Percentiles rank a stretch among this genome's conserved stretches.
These are phyloP conservation scores for Callaeas wilsoni DNA, from an alignment of 2,113 vertebrate species.

Conservation along the genomic window DNA sequence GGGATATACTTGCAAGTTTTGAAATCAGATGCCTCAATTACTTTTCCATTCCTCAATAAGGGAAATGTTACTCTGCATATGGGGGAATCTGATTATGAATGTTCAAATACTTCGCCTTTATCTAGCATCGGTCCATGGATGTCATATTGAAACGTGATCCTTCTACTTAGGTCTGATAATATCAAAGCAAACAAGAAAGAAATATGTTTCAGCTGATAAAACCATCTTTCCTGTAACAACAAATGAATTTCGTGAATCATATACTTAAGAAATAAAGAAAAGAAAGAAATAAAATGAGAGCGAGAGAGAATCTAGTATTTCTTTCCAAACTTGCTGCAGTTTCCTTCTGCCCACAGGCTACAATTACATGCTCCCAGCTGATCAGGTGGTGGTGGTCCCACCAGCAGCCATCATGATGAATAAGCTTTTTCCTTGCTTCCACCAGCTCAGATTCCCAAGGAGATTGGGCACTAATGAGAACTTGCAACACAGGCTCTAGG, in stretches of 20 bases:
- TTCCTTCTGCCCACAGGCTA: background rate
- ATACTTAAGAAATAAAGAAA: background rate
- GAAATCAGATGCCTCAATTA: constrained; percentile 27
- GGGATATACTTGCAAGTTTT: constrained; percentile 12
- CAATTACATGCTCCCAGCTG: background rate
- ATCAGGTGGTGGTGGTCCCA: background rate
- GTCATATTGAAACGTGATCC: background rate
- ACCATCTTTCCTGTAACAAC: background rate
- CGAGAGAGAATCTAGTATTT: background rate
- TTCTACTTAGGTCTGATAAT: background rate
- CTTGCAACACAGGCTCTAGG: background rate
- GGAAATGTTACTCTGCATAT: constrained; percentile 11
- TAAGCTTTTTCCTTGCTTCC: background rate
- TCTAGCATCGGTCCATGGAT: constrained; percentile 9
- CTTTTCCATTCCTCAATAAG: background rate
- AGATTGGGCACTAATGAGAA: background rate
- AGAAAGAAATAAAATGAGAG: background rate
- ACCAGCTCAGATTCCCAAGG: background rate
- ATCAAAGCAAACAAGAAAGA: constrained; percentile 45
- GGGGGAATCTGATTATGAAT: background rate
- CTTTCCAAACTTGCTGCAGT: background rate
- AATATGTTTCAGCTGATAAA: constrained; percentile 30
- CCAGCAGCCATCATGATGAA: background rate
- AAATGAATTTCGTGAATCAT: background rate
- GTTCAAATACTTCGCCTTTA: constrained; percentile 25